These are phyloP conservation scores for Argyra leucocephala DNA, from an alignment of 2,888 invertebrate species.

Conservation along the genomic window DNA sequence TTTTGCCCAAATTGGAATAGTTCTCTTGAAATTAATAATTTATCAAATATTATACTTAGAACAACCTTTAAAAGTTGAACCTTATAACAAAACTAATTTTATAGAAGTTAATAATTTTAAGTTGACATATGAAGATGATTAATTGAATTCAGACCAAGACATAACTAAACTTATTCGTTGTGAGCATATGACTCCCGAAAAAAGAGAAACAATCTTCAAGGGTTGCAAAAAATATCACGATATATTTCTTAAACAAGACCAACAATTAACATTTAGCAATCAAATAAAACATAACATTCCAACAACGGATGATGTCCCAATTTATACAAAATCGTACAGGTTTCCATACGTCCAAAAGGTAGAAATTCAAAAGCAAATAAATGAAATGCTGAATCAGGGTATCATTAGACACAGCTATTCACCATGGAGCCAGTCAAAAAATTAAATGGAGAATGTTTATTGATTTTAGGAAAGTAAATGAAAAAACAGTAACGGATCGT, in stretches of 20 bases:
- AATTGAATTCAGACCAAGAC: neutral
- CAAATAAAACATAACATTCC: slow-evolving; percentile 11
- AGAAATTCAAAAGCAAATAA: neutral
- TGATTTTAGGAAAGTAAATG: neutral
- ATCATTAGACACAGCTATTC: slow-evolving; percentile 13
- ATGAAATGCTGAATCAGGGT: slow-evolving; percentile 12
- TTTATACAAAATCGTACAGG: slow-evolving; percentile 12
- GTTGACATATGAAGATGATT: neutral
- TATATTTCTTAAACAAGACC: slow-evolving; percentile 7
- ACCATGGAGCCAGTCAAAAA: slow-evolving; percentile 7
- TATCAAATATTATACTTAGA: neutral
- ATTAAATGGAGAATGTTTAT: neutral
- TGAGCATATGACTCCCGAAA: slow-evolving; percentile 8
- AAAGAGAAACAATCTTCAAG: neutral
- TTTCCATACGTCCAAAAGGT: slow-evolving; percentile 11
- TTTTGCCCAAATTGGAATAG: neutral
- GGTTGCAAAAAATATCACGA: neutral
- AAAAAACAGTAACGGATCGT: neutral
- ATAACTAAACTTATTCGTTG: slow-evolving; percentile 2
- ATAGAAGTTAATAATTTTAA: neutral
- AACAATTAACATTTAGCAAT: slow-evolving; percentile 7
- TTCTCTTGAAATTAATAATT: neutral
- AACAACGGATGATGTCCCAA: slow-evolving; percentile 9
- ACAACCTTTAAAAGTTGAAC: neutral
- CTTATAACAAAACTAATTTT: neutral